Evolutionary conservation across 2,797 vertebrate genomes (phyloP).

Genomic region (Columba guinea): DNA sequence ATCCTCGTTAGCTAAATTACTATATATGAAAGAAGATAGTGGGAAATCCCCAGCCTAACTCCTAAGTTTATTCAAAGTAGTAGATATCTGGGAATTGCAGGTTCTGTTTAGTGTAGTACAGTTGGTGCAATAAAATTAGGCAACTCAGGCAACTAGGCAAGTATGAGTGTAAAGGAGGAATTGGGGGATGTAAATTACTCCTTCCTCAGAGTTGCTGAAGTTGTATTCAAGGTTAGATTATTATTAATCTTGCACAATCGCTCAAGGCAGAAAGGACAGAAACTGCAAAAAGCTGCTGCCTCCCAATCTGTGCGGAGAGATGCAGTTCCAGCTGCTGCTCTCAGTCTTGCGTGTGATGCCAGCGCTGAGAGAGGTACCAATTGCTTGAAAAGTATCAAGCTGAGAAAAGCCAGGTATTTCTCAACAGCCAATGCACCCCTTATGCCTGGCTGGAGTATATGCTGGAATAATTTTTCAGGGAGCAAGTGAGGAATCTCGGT

Average conservation of each 20-base stretch:
- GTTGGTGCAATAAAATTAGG: background rate
- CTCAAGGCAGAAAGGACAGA: background rate
- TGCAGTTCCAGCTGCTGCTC: background rate
- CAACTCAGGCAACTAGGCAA: background rate
- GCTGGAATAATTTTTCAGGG: background rate
- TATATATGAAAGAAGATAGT: background rate
- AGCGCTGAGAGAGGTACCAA: background rate
- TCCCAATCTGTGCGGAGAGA: background rate
- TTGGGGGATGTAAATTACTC: background rate
- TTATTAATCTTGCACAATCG: background rate
- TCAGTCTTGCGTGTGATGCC: background rate
- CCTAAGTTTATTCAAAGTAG: background rate
- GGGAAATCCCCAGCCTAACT: background rate
- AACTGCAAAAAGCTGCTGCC: background rate
- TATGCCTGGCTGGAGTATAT: background rate
- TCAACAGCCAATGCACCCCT: background rate
- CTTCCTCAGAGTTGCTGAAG: background rate
- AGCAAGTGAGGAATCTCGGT: background rate
- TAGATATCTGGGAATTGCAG: background rate
- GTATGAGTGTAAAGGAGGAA: background rate
- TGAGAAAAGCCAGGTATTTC: background rate
- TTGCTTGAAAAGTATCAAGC: background rate
- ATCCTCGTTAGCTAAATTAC: background rate
- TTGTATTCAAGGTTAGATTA: background rate
- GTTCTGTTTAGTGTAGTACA: background rate